Evolutionary conservation across 2,888 invertebrate genomes (phyloP).

Genomic region (Lottia gigantea): DNA sequence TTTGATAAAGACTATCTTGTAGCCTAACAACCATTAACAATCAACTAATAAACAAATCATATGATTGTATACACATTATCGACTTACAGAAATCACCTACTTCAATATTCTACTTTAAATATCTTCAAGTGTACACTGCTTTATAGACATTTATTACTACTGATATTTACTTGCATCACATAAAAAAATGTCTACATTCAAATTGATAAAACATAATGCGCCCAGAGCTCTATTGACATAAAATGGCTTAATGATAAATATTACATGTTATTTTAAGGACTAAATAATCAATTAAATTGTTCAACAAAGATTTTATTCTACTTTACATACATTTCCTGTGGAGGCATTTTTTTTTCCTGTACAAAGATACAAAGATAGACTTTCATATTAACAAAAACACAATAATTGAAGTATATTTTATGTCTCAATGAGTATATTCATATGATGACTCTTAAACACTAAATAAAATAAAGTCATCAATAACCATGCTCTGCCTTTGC

Average conservation of each 20-base stretch:
- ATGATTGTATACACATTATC: constrained; percentile 1
- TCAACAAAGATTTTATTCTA: neutral
- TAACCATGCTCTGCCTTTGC: no score
- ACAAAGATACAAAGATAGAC: no score
- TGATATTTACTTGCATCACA: no score
- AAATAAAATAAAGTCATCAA: no score
- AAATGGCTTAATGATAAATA: constrained; percentile 4
- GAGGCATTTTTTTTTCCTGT: no score
- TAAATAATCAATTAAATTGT: neutral
- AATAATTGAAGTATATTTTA: no score
- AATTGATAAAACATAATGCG: constrained; percentile 4
- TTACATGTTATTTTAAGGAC: neutral
- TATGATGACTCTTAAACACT: no score
- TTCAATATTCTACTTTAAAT: neutral
- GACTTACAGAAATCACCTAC: neutral
- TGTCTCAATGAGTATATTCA: no score
- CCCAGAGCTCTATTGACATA: neutral
- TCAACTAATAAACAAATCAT: constrained; percentile 7
- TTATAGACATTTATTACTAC: neutral
- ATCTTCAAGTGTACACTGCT: neutral
- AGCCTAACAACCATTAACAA: constrained; percentile 10
- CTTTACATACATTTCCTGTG: no score
- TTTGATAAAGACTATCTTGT: constrained; percentile 3
- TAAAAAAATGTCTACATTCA: neutral
- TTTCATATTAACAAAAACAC: no score